Conservation (phyloP, 2,113 vertebrate genomes). For the Cichladusa arquata region DNA sequence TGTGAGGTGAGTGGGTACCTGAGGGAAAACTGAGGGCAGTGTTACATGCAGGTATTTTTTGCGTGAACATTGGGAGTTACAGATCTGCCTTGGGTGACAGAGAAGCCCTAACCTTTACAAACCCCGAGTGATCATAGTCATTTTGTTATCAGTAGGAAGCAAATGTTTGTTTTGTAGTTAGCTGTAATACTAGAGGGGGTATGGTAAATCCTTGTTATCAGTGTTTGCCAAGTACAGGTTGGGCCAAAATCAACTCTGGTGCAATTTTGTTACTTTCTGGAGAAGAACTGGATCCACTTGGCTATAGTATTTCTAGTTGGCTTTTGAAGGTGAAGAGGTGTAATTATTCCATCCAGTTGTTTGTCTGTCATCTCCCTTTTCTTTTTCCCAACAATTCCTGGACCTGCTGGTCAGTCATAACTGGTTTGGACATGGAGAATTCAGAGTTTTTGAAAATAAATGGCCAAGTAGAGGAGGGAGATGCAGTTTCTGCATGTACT, state of each 20-base stretch:
- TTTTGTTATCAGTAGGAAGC: conserved; percentile 66
- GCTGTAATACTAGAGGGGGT: conserved; percentile 42
- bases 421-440: neutral
- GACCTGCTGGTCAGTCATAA: neutral
- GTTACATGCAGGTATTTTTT: neutral
- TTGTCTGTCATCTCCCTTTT: neutral
- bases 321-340: neutral
- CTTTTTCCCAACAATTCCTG: neutral
- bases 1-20: neutral
- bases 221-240: neutral
- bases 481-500: neutral
- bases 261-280: neutral
- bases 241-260: conserved; percentile 46
- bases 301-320: neutral
- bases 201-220: conserved; percentile 62
- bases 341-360: neutral
- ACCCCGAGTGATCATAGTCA: neutral
- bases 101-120: conserved; percentile 8
- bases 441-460: neutral
- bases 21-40: neutral
- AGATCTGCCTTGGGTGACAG: neutral
- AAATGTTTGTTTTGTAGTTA: conserved; percentile 55
- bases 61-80: neutral
- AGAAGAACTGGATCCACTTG: neutral
- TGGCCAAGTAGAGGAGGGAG: neutral